Base-by-base conservation (phyloP, 2,113 vertebrate species). In the Stercorarius parasiticus region DNA sequence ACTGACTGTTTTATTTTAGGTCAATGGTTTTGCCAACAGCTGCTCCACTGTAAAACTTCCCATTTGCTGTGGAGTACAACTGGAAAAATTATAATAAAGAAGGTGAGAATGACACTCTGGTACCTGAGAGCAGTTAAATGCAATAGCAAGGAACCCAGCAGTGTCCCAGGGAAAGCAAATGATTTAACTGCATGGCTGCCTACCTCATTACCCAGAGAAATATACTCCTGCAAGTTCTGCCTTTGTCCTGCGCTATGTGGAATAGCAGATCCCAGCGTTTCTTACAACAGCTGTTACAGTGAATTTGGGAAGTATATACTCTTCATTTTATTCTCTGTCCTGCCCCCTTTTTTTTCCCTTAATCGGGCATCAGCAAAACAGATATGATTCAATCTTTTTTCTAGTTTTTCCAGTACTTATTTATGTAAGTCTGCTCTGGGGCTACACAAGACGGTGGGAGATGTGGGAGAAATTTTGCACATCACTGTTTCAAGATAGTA, bases 391-490 rank as follows among this genome's bases (percentile, higher is more conserved):
- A 93, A 86, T 65, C 34, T 36, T 58, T 73, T 95, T 92, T 94
- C 81, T 72, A 55, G 34, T 34, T 88, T 90, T 93, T 84, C 83
- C 70, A 59, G 95, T 94, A 76, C n/a, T 97, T 94, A 96, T 97
- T 97, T 98, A 96, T 96, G 94, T 95, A 76, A 67, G 13, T 93
- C 88, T 97, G 93, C 96, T 97, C 77, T 62, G 85, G 80, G 94
- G 92, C 89, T 83, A 83, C 74, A 80, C 81, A 91, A 88, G 55
- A 72, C 29, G 32, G 79, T 88, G 83, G 85, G 82, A 95, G 82
- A 94, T 36, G 83, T 56, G 97, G 92, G 86, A 96, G 86, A 92
- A 38, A 96, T 94, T 97, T 93, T 97, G 70, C 89, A 90, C 73
- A 89, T 90, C 86, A 34, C n/a, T 88, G 88, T 98, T 97, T 91